Conservation (phyloP, 2,113 vertebrate species). For the Phalacrocorax aristotelis region DNA sequence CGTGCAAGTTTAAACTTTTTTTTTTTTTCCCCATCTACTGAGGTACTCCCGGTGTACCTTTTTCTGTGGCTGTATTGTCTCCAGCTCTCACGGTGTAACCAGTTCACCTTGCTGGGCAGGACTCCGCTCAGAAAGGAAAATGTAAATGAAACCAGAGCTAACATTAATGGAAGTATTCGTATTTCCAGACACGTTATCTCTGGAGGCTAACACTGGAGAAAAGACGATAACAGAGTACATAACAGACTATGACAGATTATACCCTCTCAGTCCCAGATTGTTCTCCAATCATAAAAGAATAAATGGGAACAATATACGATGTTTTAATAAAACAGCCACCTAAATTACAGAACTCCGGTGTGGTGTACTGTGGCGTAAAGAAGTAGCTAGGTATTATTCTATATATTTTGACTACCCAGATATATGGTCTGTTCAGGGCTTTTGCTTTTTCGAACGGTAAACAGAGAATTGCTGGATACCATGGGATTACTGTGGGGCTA, state of each 20-base stretch:
- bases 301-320: background rate
- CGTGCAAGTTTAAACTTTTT: background rate
- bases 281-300: background rate
- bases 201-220: background rate
- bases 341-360: background rate
- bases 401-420: background rate
- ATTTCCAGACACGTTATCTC: conserved; percentile 16
- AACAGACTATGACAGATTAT: background rate
- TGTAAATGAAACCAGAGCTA: background rate
- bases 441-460: background rate
- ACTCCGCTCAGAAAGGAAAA: background rate
- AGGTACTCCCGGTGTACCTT: background rate
- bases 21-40: background rate
- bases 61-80: background rate
- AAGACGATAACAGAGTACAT: background rate
- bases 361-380: background rate
- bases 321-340: background rate
- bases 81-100: background rate
- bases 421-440: background rate
- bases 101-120: background rate
- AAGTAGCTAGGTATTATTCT: background rate
- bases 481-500: background rate
- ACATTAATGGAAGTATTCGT: background rate
- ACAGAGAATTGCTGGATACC: background rate
- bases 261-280: background rate